Percentiles rank a stretch among this genome's conserved stretches.
phyloP scores from a whole-genome alignment of 2,113 vertebrate species.

The Sprattus sprattus region DNA sequence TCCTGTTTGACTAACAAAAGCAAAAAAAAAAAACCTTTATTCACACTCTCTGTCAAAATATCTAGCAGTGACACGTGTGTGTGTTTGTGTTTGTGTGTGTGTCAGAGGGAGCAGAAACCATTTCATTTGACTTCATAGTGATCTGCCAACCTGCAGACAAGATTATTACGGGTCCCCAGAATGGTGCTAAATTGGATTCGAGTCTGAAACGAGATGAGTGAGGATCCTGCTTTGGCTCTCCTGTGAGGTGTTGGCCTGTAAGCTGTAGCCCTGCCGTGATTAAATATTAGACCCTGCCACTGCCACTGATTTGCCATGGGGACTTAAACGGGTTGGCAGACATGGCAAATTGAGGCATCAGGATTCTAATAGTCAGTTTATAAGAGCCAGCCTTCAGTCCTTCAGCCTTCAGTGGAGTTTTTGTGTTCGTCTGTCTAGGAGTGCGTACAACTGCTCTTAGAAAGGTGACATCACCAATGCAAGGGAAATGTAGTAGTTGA shows the following conservation, averaged over 20 bases:
- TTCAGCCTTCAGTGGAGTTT: background rate
- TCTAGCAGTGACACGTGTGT: background rate
- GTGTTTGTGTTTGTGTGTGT: background rate
- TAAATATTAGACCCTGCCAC: conserved; percentile 34
- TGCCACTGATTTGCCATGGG: conserved; percentile 43
- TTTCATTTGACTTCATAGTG: background rate
- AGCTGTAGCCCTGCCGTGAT: conserved; percentile 33
- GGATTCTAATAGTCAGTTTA: background rate
- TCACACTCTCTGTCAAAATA: background rate
- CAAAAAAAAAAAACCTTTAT: background rate
- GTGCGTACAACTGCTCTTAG: background rate
- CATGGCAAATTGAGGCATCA: conserved; percentile 1
- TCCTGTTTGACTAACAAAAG: background rate
- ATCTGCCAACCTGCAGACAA: conserved; percentile 15
- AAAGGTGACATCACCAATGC: background rate
- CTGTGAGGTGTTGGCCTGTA: conserved; percentile 44
- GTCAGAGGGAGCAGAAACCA: background rate
- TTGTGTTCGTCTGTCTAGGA: background rate
- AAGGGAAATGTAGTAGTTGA: background rate
- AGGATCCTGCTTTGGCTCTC: conserved; percentile 33
- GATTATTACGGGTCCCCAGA: conserved; percentile 42
- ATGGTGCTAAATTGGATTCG: conserved; percentile 50
- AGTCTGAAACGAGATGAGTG: conserved; percentile 44
- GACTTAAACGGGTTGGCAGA: conserved; percentile 20
- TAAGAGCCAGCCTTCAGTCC: background rate